Evolutionary conservation across 2,113 vertebrate species (phyloP).

Genomic region (Naja naja): DNA sequence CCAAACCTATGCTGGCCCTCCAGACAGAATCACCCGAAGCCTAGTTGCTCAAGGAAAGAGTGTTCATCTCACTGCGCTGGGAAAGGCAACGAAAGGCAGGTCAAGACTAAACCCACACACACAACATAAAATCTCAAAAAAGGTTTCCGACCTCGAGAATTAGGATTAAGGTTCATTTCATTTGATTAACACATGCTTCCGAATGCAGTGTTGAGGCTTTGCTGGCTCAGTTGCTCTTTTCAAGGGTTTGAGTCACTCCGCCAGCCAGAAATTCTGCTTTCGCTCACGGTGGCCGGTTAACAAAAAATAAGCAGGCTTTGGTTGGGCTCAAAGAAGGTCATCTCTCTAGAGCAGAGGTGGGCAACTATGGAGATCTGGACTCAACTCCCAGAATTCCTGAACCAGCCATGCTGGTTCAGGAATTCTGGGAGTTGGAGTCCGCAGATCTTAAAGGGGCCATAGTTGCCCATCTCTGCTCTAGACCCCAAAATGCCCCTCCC

Average conservation of each 20-base stretch:
- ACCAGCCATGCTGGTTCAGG: too few relatives aligned
- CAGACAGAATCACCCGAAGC: neutral
- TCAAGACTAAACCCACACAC: neutral
- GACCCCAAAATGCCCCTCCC: neutral
- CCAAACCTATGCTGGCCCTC: neutral
- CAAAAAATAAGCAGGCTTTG: neutral
- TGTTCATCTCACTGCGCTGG: neutral
- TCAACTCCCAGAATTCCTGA: too few relatives aligned
- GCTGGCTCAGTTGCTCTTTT: neutral
- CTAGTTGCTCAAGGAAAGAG: neutral
- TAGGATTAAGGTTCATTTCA: neutral
- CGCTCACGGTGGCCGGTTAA: neutral
- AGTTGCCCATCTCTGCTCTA: neutral
- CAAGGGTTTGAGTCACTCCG: neutral
- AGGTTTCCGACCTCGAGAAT: neutral
- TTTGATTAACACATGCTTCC: neutral
- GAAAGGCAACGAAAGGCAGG: neutral
- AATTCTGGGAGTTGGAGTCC: too few relatives aligned
- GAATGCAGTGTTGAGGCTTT: neutral
- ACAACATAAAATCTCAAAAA: neutral
- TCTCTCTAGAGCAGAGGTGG: neutral
- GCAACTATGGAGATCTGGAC: too few relatives aligned
- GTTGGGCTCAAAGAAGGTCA: neutral
- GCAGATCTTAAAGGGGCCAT: too few relatives aligned
- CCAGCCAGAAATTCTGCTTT: neutral